A percentile compares a stretch with the other conserved stretches of the same genome.
Evolutionary conservation across 2,888 invertebrate species (phyloP).

Genomic region (Sylvicola fuscatus): DNA sequence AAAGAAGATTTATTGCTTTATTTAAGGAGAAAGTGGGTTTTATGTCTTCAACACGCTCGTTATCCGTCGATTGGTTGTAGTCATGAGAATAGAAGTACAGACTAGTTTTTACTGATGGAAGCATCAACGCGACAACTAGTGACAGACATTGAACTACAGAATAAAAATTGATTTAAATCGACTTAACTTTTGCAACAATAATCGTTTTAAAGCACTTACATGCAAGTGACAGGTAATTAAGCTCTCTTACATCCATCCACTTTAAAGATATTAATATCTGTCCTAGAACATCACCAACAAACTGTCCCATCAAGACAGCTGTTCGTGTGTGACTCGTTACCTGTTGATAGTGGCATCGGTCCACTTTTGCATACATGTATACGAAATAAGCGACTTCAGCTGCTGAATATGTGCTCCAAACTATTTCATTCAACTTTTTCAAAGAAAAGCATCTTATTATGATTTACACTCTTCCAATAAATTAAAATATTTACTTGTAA

Average conservation of each 20-base stretch:
- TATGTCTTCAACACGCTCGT: no score
- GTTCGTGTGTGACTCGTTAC: constrained; percentile 55
- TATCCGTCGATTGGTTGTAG: no score
- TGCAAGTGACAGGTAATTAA: constrained; percentile 45
- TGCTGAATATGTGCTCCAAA: constrained; percentile 70
- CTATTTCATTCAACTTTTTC: constrained; percentile 45
- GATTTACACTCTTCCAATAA: no score
- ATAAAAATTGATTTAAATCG: no score
- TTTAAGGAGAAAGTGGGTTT: constrained; percentile 14
- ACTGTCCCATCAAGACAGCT: constrained; percentile 46
- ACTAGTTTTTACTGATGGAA: constrained; percentile 39
- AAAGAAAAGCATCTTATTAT: no score
- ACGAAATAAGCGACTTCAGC: constrained; percentile 86
- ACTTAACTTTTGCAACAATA: no score
- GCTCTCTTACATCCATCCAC: constrained; percentile 36
- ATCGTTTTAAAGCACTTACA: no score
- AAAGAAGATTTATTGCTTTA: constrained; percentile 29
- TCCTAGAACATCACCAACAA: constrained; percentile 38
- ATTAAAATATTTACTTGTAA: constrained; percentile 40
- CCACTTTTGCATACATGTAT: constrained; percentile 79
- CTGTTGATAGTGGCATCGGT: constrained; percentile 42
- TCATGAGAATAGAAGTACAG: constrained; percentile 36
- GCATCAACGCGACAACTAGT: constrained; percentile 36
- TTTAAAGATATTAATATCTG: constrained; percentile 40
- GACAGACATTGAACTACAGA: constrained; percentile 28